These are phyloP conservation scores for Yponomeuta cagnagella DNA, from an alignment of 2,888 invertebrate species.

Conservation along the genomic window DNA sequence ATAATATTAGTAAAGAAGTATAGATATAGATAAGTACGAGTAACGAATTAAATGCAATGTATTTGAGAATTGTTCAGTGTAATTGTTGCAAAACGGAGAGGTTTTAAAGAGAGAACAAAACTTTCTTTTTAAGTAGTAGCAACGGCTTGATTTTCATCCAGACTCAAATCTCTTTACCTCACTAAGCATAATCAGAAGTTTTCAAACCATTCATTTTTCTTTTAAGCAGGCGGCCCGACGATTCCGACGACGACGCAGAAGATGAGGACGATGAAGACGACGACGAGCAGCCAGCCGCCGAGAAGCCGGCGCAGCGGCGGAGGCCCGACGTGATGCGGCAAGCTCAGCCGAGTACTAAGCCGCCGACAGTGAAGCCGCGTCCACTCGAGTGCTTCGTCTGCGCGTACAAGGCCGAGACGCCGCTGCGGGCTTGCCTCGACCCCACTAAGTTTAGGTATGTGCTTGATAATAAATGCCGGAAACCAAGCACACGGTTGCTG, in stretches of 20 bases:
- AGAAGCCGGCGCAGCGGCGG: background rate
- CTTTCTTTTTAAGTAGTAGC: no score
- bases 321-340: background rate
- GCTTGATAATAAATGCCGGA: background rate
- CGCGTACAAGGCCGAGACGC: conserved; percentile 52
- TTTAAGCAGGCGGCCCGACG: conserved; percentile 24
- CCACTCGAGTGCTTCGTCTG: conserved; percentile 64
- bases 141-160: background rate
- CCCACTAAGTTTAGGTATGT: conserved; percentile 56
- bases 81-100: no score
- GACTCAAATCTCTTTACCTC: conserved; percentile 23
- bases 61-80: no score
- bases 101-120: no score
- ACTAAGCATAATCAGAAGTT: conserved; percentile 20
- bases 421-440: conserved; percentile 54
- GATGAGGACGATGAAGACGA: conserved; percentile 50
- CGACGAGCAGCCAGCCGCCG: conserved; percentile 24
- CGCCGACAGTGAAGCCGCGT: conserved; percentile 37
- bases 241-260: conserved; percentile 14
- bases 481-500: no score
- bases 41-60: no score
- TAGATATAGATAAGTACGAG: no score
- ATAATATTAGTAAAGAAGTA: no score
- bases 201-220: no score
- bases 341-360: background rate